Percentiles rank a stretch among this genome's conserved stretches.
Conservation (phyloP, 1,140 invertebrate genomes). For the Pachypeltis micranthus region DNA sequence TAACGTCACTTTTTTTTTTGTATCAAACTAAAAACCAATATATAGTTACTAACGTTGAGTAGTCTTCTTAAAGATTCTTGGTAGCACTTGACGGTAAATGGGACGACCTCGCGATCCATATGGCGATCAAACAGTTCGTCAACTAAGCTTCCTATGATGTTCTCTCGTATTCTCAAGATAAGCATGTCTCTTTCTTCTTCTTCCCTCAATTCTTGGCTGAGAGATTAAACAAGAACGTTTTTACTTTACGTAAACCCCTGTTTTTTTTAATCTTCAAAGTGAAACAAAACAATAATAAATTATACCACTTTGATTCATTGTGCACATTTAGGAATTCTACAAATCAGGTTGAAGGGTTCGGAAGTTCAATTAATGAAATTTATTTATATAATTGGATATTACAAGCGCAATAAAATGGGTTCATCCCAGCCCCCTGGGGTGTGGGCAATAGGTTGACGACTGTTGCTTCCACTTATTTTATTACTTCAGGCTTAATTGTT, state of each 20-base stretch:
- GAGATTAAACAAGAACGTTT: background rate
- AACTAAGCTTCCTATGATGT: background rate
- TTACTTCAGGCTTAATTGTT: too few relatives aligned
- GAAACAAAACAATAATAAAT: background rate
- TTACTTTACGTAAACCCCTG: background rate
- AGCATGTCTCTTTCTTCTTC: background rate
- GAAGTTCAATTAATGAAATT: too few relatives aligned
- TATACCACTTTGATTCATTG: background rate
- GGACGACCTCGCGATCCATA: background rate
- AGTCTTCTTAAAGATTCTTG: background rate
- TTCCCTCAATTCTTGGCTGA: background rate
- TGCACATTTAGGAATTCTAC: too few relatives aligned
- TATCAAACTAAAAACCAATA: too few relatives aligned
- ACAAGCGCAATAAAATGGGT: too few relatives aligned
- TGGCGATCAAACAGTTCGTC: background rate
- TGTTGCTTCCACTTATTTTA: too few relatives aligned
- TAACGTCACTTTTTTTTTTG: too few relatives aligned
- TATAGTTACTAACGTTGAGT: background rate
- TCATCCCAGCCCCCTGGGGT: too few relatives aligned
- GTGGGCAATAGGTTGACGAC: too few relatives aligned
- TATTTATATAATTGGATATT: too few relatives aligned
- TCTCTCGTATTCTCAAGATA: background rate
- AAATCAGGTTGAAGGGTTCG: too few relatives aligned
- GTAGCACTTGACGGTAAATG: background rate
- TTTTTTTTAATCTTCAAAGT: background rate